phyloP scores from a whole-genome alignment of 2,797 vertebrate genomes.

The Clamator glandarius region DNA sequence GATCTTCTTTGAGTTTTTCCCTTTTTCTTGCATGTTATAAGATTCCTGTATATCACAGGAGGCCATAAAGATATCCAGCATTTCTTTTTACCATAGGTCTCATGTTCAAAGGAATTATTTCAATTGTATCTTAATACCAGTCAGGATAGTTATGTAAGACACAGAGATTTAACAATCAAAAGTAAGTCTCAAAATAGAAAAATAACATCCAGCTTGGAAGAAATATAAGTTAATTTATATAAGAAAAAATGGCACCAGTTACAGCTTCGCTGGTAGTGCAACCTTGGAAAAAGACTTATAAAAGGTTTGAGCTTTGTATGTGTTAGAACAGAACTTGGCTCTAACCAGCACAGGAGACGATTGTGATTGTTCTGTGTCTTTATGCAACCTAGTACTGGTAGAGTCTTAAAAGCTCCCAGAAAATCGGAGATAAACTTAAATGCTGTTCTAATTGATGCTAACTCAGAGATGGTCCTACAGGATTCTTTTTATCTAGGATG shows the following conservation, averaged over 20 bases:
- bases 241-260: neutral
- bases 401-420: neutral
- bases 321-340: neutral
- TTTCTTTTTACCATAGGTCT: neutral
- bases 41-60: neutral
- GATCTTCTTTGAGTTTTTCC: neutral
- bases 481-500: neutral
- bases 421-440: neutral
- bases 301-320: fast-evolving
- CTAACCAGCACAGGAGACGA: neutral
- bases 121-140: neutral
- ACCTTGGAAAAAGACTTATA: neutral
- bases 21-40: neutral
- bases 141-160: neutral
- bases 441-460: neutral
- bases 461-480: neutral
- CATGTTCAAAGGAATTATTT: neutral
- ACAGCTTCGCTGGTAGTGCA: neutral
- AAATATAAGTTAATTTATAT: neutral
- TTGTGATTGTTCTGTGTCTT: neutral
- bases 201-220: neutral
- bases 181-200: neutral
- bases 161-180: neutral
- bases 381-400: neutral
- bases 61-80: neutral